A percentile compares a stretch with the other conserved stretches of the same genome.
Conservation (phyloP, 2,888 invertebrate species). For the Acronicta alni region DNA sequence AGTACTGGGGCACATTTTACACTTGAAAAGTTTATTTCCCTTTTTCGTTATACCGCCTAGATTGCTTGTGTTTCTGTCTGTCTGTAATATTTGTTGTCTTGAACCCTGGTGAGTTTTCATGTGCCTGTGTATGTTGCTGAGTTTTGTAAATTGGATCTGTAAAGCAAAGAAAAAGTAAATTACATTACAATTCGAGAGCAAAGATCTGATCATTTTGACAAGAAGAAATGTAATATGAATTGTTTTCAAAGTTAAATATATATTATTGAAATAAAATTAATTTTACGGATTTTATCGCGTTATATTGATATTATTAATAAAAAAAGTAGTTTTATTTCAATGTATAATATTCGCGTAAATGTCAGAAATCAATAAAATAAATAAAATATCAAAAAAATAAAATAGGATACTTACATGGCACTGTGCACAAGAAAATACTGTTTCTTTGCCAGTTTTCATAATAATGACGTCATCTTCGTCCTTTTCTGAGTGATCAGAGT, state of each 20-base stretch:
- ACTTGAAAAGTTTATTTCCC: constrained; percentile 64
- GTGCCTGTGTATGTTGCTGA: constrained; percentile 67
- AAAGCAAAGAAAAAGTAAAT: constrained; percentile 46
- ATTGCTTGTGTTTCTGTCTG: constrained; percentile 31
- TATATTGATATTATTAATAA: too few species aligned
- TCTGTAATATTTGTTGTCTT: constrained; percentile 30
- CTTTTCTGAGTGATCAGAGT: constrained; percentile 58
- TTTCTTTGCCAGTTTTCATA: constrained; percentile 63
- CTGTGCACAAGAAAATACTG: constrained; percentile 70
- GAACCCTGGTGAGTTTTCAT: constrained; percentile 69
- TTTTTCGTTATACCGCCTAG: constrained; percentile 30
- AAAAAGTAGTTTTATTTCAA: too few species aligned
- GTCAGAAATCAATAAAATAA: background rate
- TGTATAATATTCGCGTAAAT: too few species aligned
- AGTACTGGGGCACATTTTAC: constrained; percentile 79
- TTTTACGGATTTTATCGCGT: too few species aligned
- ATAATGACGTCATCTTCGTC: constrained; percentile 58
- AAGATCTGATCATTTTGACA: too few species aligned
- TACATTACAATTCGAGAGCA: background rate
- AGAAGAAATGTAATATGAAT: too few species aligned
- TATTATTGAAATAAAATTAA: too few species aligned
- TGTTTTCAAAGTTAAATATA: too few species aligned
- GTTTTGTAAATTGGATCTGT: constrained; percentile 73
- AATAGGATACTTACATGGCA: constrained; percentile 75
- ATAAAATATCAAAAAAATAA: background rate